Evolutionary conservation across 2,888 invertebrate species (phyloP).

Genomic region (Molorchus minor): DNA sequence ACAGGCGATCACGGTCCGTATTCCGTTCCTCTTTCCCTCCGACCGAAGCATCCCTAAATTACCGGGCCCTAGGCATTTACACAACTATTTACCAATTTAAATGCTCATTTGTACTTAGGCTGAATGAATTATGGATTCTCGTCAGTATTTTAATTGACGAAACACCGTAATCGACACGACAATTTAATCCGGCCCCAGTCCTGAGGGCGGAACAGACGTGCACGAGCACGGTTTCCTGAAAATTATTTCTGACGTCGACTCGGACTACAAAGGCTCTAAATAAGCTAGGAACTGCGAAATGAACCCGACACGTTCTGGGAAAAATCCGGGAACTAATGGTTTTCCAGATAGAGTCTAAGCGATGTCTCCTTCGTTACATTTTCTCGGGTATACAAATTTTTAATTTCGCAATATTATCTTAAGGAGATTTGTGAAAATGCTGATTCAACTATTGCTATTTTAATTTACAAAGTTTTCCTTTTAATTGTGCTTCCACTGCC

Average conservation of each 20-base stretch:
- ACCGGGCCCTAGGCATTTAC: conserved; percentile 9
- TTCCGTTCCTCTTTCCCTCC: no score
- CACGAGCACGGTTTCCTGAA: not conserved
- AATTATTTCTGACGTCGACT: not conserved
- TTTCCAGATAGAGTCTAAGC: no score
- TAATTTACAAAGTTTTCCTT: no score
- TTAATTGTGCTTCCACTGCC: no score
- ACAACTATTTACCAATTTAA: conserved; percentile 33
- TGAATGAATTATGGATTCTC: conserved; percentile 22
- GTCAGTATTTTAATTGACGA: conserved; percentile 24
- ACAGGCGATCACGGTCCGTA: no score
- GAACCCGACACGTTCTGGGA: not conserved
- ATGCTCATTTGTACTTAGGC: conserved; percentile 23
- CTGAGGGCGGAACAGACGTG: not conserved
- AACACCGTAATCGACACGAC: conserved; percentile 19
- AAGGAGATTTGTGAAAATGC: no score
- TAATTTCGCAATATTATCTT: no score
- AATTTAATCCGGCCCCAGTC: conserved; percentile 17
- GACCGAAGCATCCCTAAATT: no score
- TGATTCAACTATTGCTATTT: no score
- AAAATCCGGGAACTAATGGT: not conserved
- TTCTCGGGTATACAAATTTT: no score
- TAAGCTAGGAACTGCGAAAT: not conserved
- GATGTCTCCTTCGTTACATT: no score
- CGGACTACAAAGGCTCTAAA: conserved; percentile 8